Evolutionary conservation across 2,797 vertebrate genomes (phyloP).

Genomic region (Enteromius radiatus): DNA sequence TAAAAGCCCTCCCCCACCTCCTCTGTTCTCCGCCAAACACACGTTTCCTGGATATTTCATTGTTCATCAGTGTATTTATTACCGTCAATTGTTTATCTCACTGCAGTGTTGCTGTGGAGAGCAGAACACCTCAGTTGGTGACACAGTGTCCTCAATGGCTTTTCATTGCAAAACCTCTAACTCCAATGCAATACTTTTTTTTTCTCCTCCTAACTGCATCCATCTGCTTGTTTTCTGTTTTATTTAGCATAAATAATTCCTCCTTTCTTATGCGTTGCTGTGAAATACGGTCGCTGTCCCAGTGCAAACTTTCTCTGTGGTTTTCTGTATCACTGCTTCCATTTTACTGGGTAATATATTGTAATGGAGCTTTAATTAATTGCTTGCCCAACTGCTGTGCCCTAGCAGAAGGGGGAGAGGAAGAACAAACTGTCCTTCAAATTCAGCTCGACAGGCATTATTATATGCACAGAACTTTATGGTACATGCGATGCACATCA

Average conservation of each 20-base stretch:
- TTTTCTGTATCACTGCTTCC: slow-evolving; percentile 50
- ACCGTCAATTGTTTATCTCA: slow-evolving; percentile 31
- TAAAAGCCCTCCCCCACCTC: slow-evolving; percentile 51
- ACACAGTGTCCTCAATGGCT: background rate
- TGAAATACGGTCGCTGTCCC: slow-evolving; percentile 61
- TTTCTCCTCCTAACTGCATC: background rate
- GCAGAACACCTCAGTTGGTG: slow-evolving; percentile 4
- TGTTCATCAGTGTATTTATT: slow-evolving; percentile 31
- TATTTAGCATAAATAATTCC: slow-evolving; percentile 31
- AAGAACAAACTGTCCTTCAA: slow-evolving; percentile 48
- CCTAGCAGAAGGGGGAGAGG: slow-evolving; percentile 43
- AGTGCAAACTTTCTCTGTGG: slow-evolving; percentile 53
- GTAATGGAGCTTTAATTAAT: slow-evolving; percentile 66
- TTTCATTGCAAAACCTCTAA: background rate
- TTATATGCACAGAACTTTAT: background rate
- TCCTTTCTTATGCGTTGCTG: slow-evolving; percentile 50
- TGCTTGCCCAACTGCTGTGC: slow-evolving; percentile 57
- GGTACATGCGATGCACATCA: background rate
- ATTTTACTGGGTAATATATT: slow-evolving; percentile 62
- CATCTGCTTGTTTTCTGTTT: background rate
- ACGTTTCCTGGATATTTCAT: slow-evolving; percentile 20
- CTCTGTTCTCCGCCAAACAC: slow-evolving; percentile 40
- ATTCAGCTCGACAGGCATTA: background rate
- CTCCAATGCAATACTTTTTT: slow-evolving; percentile 14
- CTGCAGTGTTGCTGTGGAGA: background rate